Evolutionary conservation across 2,113 vertebrate species (phyloP).

Genomic region (Peromyscus polionotus): DNA sequence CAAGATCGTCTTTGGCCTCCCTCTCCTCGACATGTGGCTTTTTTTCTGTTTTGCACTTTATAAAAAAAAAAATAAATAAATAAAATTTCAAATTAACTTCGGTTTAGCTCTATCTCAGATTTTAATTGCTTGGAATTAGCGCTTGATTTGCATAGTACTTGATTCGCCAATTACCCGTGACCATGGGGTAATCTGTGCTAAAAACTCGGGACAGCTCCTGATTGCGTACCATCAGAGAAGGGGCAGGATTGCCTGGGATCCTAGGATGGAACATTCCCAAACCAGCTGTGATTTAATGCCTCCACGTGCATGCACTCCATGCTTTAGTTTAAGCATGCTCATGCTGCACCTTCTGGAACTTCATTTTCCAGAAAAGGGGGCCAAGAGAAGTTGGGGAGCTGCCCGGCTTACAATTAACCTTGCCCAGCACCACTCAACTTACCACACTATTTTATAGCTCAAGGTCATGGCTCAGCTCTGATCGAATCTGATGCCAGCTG

Average conservation of each 20-base stretch:
- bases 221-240: not conserved
- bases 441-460: not conserved
- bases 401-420: not conserved
- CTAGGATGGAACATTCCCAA: not conserved
- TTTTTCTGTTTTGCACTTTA: not conserved
- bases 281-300: fast-evolving
- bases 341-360: fast-evolving
- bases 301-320: fast-evolving
- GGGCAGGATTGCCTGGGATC: not conserved
- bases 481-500: too few relatives aligned
- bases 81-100: conserved; percentile 19
- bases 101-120: conserved; percentile 56
- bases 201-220: not conserved
- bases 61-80: not conserved
- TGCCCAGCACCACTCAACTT: fast-evolving
- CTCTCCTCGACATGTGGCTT: not conserved
- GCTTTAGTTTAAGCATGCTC: not conserved
- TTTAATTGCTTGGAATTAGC: conserved; percentile 65
- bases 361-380: not conserved
- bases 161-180: conserved; percentile 56
- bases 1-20: not conserved
- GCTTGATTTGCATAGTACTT: conserved; percentile 53
- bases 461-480: not conserved
- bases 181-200: conserved; percentile 46
- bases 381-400: too few relatives aligned